These are phyloP conservation scores for Gulo gulo DNA, from an alignment of 2,113 vertebrate species.

Conservation along the genomic window DNA sequence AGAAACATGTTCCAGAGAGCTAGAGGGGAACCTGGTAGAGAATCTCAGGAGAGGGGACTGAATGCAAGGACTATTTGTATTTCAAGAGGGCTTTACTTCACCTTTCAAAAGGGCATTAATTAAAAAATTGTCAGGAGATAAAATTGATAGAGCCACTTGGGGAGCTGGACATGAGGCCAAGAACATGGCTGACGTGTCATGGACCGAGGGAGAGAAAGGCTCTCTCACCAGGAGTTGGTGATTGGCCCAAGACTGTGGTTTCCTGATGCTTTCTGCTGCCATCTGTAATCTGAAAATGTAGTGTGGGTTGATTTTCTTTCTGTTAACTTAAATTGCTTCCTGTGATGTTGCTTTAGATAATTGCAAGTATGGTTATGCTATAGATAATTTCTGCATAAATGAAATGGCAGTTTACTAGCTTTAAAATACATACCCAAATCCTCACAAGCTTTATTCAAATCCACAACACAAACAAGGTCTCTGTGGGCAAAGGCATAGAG, in stretches of 20 bases:
- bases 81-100: neutral
- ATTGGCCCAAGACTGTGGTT: neutral
- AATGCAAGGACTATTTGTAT: neutral
- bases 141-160: neutral
- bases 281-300: neutral
- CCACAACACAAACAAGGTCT: neutral
- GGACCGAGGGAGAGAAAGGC: neutral
- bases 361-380: neutral
- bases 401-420: neutral
- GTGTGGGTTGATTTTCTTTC: neutral
- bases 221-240: neutral
- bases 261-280: neutral
- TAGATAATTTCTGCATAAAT: neutral
- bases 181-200: neutral
- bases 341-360: neutral
- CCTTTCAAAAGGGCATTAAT: neutral
- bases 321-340: neutral
- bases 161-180: neutral
- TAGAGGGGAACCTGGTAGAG: neutral
- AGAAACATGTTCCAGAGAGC: neutral
- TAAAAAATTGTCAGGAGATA: neutral
- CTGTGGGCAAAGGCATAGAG: neutral
- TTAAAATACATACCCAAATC: neutral
- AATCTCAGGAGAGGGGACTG: neutral
- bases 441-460: neutral